These are phyloP conservation scores for Belgica antarctica DNA, from an alignment of 2,888 invertebrate genomes.

Conservation along the genomic window DNA sequence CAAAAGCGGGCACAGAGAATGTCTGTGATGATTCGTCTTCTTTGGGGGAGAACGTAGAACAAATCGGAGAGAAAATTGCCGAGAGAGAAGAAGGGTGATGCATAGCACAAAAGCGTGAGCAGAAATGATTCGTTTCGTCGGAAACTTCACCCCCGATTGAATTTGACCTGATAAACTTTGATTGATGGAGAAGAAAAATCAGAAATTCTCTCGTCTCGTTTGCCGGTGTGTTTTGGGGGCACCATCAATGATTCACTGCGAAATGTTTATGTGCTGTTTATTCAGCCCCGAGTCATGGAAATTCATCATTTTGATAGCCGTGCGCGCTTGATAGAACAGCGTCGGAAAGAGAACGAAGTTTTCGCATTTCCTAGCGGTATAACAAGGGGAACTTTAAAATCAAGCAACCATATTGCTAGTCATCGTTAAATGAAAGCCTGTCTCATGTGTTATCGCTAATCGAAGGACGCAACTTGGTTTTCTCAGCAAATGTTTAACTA, in stretches of 20 bases:
- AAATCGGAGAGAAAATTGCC: not conserved
- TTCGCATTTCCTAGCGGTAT: no score
- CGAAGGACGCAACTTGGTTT: no score
- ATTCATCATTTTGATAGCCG: no score
- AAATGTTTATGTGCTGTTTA: slow-evolving; percentile 5
- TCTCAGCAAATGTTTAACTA: no score
- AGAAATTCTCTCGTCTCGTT: slow-evolving; percentile 16
- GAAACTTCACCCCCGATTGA: slow-evolving; percentile 11
- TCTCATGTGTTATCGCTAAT: no score
- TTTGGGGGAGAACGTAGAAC: not conserved
- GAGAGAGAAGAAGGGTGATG: not conserved
- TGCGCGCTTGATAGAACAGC: no score
- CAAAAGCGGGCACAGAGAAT: not conserved
- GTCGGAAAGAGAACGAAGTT: not conserved
- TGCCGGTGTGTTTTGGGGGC: not conserved
- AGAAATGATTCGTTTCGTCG: not conserved
- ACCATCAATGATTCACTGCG: not conserved
- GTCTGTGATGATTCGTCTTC: slow-evolving; percentile 6
- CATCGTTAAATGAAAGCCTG: no score
- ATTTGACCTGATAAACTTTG: slow-evolving; percentile 25
- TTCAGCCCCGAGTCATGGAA: slow-evolving; percentile 5
- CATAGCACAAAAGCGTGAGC: no score
- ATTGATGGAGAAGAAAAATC: slow-evolving; percentile 19
- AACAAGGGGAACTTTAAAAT: no score
- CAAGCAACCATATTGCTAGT: no score